A percentile compares a stretch with the other conserved stretches of the same genome.
Conservation (phyloP, 2,888 invertebrate species). For the Cheilosia scutellata region DNA sequence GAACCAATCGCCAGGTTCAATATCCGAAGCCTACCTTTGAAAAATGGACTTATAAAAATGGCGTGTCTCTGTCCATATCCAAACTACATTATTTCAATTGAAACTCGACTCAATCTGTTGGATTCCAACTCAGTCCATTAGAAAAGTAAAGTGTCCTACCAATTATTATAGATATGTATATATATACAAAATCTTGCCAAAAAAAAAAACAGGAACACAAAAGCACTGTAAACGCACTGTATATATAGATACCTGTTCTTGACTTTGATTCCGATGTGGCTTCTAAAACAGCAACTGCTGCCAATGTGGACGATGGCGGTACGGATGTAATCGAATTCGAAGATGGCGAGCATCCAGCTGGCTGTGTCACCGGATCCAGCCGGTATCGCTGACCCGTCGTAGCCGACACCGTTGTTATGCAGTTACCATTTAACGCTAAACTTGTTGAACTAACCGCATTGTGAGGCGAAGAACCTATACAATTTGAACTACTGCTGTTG, state of each 20-base stretch:
- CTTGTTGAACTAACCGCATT: conserved; percentile 79
- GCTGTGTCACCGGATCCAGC: conserved; percentile 82
- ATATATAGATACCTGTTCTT: conserved; percentile 67
- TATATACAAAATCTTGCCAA: conserved; percentile 22
- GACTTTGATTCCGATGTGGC: conserved; percentile 76
- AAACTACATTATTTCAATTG: too few species aligned
- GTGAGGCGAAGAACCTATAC: conserved; percentile 81
- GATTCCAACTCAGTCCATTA: too few species aligned
- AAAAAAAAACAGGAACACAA: neutral
- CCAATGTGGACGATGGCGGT: conserved; percentile 67
- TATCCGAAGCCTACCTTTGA: too few species aligned
- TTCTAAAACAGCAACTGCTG: conserved; percentile 76
- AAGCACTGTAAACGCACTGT: conserved; percentile 14
- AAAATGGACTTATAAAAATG: too few species aligned
- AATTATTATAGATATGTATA: too few species aligned
- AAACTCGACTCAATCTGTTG: too few species aligned
- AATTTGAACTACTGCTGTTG: conserved; percentile 81
- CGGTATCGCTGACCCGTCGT: conserved; percentile 82
- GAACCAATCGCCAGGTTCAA: too few species aligned
- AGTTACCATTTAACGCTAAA: conserved; percentile 81
- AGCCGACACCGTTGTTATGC: conserved; percentile 81
- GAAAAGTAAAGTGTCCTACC: too few species aligned
- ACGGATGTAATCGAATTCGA: conserved; percentile 80
- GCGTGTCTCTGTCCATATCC: too few species aligned
- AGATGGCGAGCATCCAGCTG: conserved; percentile 81